A percentile compares a stretch with the other conserved stretches of the same genome.
phyloP scores from a whole-genome alignment of 2,888 invertebrate genomes.

The Calameuta idolon region DNA sequence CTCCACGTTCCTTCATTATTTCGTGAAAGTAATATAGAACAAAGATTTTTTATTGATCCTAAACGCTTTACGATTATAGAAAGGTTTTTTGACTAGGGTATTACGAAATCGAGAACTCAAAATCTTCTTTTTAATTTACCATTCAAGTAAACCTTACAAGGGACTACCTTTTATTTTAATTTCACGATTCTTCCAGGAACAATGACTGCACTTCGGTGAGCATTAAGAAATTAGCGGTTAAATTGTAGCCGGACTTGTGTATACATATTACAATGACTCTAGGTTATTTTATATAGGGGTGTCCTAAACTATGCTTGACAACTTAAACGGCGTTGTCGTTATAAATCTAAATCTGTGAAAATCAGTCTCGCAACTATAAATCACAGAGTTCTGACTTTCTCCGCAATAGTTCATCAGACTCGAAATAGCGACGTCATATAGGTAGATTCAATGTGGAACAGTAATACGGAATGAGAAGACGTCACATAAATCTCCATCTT shows the following conservation, averaged over 20 bases:
- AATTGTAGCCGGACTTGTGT: background rate
- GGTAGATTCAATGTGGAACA: background rate
- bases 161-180: background rate
- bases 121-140: background rate
- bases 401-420: conserved; percentile 1
- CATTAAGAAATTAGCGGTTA: background rate
- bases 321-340: conserved; percentile 22
- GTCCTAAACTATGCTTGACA: conserved; percentile 28
- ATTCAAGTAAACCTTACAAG: background rate
- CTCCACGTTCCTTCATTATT: background rate
- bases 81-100: background rate
- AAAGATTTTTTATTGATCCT: background rate
- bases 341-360: conserved; percentile 37
- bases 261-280: background rate
- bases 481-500: conserved; percentile 9
- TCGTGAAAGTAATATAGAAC: background rate
- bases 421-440: background rate
- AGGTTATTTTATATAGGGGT: background rate
- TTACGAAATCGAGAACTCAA: background rate
- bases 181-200: background rate
- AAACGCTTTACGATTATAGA: background rate
- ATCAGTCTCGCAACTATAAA: conserved; percentile 24
- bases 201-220: background rate
- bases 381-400: conserved; percentile 3
- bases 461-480: background rate